These are phyloP conservation scores for Prenolepis imparis DNA, from an alignment of 2,888 invertebrate genomes.

Conservation along the genomic window DNA sequence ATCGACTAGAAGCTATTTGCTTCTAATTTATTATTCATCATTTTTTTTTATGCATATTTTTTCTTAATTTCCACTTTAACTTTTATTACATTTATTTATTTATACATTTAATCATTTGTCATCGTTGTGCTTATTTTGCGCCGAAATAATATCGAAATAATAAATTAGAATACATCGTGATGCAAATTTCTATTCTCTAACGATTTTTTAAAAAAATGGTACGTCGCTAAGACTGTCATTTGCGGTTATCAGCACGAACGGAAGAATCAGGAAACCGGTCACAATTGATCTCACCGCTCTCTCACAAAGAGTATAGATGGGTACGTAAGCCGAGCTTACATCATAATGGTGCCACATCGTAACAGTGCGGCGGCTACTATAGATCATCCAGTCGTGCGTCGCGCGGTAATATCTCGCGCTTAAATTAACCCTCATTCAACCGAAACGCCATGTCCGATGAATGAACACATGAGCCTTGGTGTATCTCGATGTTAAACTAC, in stretches of 20 bases:
- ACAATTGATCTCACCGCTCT: slow-evolving; percentile 64
- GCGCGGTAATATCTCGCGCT: slow-evolving; percentile 50
- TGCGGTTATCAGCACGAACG: slow-evolving; percentile 28
- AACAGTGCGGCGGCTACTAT: slow-evolving; percentile 51
- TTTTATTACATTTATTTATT: background rate
- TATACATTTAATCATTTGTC: background rate
- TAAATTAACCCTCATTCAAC: slow-evolving; percentile 52
- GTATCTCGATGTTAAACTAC: background rate
- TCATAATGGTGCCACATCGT: slow-evolving; percentile 64
- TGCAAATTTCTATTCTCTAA: background rate
- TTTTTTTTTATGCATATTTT: background rate
- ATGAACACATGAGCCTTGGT: background rate
- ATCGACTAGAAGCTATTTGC: background rate
- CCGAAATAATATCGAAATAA: background rate
- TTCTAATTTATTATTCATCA: background rate
- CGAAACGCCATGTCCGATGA: slow-evolving; percentile 40
- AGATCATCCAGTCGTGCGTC: slow-evolving; percentile 68
- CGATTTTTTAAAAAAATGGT: no score
- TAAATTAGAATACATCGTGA: background rate
- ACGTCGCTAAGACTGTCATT: background rate
- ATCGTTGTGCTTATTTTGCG: background rate
- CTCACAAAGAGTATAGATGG: slow-evolving; percentile 28
- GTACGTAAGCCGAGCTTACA: slow-evolving; percentile 62
- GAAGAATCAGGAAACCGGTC: slow-evolving; percentile 43
- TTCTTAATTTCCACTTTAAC: no score